These are phyloP conservation scores for Nomada ferruginata DNA, from an alignment of 2,888 invertebrate species.

Conservation along the genomic window DNA sequence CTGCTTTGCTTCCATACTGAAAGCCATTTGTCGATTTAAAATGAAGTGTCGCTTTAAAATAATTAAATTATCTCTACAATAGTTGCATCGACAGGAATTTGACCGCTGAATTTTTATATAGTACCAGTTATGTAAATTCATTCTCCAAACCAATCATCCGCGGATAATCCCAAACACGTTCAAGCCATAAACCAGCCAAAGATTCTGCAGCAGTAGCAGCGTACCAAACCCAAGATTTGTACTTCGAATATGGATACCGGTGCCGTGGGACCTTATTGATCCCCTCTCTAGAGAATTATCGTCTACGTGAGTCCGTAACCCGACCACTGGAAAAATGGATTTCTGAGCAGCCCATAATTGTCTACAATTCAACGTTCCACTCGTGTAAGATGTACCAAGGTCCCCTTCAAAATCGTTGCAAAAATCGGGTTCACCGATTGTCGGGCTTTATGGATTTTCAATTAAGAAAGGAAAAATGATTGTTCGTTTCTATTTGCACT, in stretches of 20 bases:
- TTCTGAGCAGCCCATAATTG: constrained; percentile 43
- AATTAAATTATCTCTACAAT: too few species aligned
- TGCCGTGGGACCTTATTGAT: constrained; percentile 47
- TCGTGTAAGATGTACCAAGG: not conserved
- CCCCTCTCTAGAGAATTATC: constrained; percentile 49
- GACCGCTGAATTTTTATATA: too few species aligned
- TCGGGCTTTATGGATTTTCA: too few species aligned
- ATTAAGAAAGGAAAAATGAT: too few species aligned
- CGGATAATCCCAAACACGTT: constrained; percentile 8
- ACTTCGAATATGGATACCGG: constrained; percentile 18
- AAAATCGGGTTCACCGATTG: too few species aligned
- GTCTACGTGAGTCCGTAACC: constrained; percentile 17
- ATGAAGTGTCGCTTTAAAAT: too few species aligned
- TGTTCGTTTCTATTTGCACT: not conserved
- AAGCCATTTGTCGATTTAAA: too few species aligned
- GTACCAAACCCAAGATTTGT: constrained; percentile 13
- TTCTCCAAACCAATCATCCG: constrained; percentile 10
- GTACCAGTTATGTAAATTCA: not conserved
- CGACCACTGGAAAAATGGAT: constrained; percentile 41
- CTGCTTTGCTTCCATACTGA: too few species aligned
- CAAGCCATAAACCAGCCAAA: not conserved
- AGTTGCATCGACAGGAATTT: too few species aligned
- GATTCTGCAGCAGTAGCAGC: not conserved
- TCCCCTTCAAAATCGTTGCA: too few species aligned
- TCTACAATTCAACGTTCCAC: constrained; percentile 2